phyloP scores from a whole-genome alignment of 1,140 invertebrate genomes.

The Ceratosolen solmsi region DNA sequence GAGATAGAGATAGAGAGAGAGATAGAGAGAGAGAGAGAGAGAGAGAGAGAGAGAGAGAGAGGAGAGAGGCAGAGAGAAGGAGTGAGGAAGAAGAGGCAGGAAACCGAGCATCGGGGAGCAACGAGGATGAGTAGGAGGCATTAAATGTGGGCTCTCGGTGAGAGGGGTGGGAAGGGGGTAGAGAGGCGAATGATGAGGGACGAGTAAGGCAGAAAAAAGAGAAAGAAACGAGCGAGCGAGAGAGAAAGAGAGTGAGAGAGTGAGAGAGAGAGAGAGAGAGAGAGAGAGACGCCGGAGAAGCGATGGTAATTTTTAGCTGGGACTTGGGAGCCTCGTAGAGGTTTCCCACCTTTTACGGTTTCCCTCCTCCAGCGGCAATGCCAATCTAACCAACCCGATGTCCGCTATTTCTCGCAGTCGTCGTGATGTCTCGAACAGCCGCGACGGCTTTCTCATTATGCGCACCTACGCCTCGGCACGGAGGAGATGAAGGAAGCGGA shows the following conservation, averaged over 20 bases:
- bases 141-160: too few relatives aligned
- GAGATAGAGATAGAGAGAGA: neutral
- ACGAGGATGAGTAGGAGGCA: slow-evolving; percentile 9
- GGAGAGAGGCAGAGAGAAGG: neutral
- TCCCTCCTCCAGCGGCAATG: slow-evolving; percentile 61
- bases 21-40: neutral
- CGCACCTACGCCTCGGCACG: neutral
- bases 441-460: neutral
- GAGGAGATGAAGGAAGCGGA: neutral
- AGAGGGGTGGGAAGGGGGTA: neutral
- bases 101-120: neutral
- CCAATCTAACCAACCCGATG: neutral
- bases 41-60: neutral
- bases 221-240: neutral
- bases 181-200: slow-evolving; percentile 7
- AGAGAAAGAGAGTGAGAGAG: neutral
- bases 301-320: slow-evolving; percentile 66
- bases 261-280: slow-evolving; percentile 16
- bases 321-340: slow-evolving; percentile 68
- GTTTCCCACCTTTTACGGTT: slow-evolving; percentile 74
- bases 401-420: neutral
- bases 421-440: neutral
- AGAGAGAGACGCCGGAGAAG: slow-evolving; percentile 51
- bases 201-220: slow-evolving; percentile 27
- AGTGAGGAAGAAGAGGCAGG: slow-evolving; percentile 14